A percentile compares a stretch with the other conserved stretches of the same genome.
These are phyloP conservation scores for Sternarchorhynchus goeldii DNA, from an alignment of 2,797 vertebrate species.

Conservation along the genomic window DNA sequence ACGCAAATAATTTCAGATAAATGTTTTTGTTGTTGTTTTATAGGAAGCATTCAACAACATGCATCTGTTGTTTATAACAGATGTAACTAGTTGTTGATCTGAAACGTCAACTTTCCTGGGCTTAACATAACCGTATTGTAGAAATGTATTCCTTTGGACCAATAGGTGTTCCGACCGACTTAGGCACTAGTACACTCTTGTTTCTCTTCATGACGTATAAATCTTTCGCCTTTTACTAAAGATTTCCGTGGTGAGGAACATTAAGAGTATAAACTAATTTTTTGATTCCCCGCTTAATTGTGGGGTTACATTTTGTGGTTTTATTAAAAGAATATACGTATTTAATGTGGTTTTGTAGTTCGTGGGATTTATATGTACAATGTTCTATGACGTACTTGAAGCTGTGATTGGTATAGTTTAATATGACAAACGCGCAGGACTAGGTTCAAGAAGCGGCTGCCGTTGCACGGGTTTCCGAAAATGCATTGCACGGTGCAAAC, in stretches of 20 bases:
- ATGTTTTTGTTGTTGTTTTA: neutral
- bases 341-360: neutral
- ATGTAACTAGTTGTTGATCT: neutral
- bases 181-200: constrained; percentile 32
- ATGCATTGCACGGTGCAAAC: too few relatives aligned
- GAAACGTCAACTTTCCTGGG: accelerated
- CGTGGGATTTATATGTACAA: too few relatives aligned
- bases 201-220: constrained; percentile 53
- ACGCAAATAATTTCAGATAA: too few relatives aligned
- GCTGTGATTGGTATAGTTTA: too few relatives aligned
- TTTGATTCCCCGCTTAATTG: constrained; percentile 20
- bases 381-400: too few relatives aligned
- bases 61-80: neutral
- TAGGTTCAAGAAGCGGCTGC: too few relatives aligned
- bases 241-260: constrained; percentile 56
- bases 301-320: accelerated
- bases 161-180: too few relatives aligned
- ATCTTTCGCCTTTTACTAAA: constrained; percentile 59
- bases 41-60: neutral
- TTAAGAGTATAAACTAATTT: constrained; percentile 45
- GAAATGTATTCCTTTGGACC: neutral
- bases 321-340: neutral
- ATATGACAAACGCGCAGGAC: too few relatives aligned
- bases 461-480: too few relatives aligned
- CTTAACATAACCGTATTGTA: neutral